These are phyloP conservation scores for Ormyrus rosae DNA, from an alignment of 2,888 invertebrate species.

Conservation along the genomic window DNA sequence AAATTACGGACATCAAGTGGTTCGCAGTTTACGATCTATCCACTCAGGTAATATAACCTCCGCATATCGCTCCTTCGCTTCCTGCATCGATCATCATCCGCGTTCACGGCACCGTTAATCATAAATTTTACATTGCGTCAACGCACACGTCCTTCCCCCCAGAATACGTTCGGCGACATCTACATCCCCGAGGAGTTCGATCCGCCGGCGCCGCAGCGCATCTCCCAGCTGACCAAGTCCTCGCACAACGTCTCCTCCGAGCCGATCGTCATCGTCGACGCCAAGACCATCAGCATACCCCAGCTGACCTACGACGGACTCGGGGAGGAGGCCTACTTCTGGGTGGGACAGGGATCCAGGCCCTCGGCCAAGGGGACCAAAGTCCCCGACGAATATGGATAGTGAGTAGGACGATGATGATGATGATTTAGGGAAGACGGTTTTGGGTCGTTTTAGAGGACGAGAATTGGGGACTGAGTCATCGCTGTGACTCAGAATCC, in stretches of 20 bases:
- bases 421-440: too few relatives aligned
- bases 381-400: conserved; percentile 94
- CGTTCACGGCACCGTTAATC: too few relatives aligned
- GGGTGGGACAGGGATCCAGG: conserved; percentile 92
- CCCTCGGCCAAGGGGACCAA: conserved; percentile 88
- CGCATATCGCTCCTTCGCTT: too few relatives aligned
- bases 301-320: conserved; percentile 87
- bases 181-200: conserved; percentile 94
- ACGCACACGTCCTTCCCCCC: neutral
- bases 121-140: too few relatives aligned
- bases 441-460: too few relatives aligned
- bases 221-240: conserved; percentile 80
- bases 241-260: conserved; percentile 84
- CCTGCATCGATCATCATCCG: too few relatives aligned
- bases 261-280: conserved; percentile 86
- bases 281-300: conserved; percentile 86
- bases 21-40: conserved; percentile 91
- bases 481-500: too few relatives aligned
- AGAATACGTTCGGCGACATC: conserved; percentile 92
- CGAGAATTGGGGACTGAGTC: too few relatives aligned
- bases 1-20: conserved; percentile 92
- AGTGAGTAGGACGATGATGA: conserved; percentile 80
- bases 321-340: conserved; percentile 88
- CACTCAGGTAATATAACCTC: conserved; percentile 78
- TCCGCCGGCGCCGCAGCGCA: conserved; percentile 84